phyloP scores from a whole-genome alignment of 2,113 vertebrate species.

The Oncorhynchus nerka region DNA sequence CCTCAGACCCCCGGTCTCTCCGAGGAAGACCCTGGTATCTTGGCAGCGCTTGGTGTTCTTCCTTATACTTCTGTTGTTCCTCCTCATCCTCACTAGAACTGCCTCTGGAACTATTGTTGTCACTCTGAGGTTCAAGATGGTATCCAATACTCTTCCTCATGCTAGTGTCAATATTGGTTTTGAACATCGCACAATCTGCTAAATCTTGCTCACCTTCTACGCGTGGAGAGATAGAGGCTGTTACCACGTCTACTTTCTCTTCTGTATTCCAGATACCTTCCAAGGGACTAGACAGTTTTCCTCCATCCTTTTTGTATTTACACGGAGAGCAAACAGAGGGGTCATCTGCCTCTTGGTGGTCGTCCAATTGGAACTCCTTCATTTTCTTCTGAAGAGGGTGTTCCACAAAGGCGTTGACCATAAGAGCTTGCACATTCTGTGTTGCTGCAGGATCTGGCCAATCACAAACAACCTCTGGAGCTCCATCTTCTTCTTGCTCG shows the following conservation, averaged over 20 bases:
- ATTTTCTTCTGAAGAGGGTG: constrained; percentile 40
- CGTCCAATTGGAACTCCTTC: constrained; percentile 69
- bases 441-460: constrained; percentile 33
- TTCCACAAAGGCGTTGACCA: constrained; percentile 23
- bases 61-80: background rate
- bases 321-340: constrained; percentile 68
- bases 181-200: background rate
- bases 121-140: constrained; percentile 27
- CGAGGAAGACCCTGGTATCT: background rate
- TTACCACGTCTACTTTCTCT: background rate
- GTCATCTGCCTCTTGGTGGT: constrained; percentile 69
- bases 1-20: background rate
- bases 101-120: constrained; percentile 43
- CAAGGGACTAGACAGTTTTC: background rate
- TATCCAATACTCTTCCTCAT: constrained; percentile 3
- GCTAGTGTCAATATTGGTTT: background rate
- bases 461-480: constrained; percentile 4
- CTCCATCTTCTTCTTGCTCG: background rate
- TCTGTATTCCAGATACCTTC: background rate
- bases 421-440: no score
- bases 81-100: constrained; percentile 21
- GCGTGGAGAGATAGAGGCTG: background rate
- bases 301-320: constrained; percentile 45
- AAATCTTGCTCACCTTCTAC: background rate
- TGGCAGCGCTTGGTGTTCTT: background rate